Percentiles rank a stretch among this genome's conserved stretches.
phyloP scores from a whole-genome alignment of 2,797 vertebrate genomes.

The Esox masquinongy region DNA sequence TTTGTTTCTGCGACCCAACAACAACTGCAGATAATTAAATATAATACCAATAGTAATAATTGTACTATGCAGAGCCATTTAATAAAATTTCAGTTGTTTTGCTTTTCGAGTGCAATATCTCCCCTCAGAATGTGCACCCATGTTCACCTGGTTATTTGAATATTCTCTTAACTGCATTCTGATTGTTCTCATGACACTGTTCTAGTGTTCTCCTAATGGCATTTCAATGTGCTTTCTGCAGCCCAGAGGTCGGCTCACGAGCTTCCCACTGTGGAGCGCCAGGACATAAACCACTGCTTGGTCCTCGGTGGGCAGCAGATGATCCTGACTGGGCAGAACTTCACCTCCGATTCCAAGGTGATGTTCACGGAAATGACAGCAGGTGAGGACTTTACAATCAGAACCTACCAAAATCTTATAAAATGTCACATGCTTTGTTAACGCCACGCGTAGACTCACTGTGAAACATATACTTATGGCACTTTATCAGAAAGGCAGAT shows the following conservation, averaged over 20 bases:
- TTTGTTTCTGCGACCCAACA: neutral
- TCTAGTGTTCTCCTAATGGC: neutral
- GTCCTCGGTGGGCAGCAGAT: conserved; percentile 88
- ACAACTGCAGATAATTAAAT: neutral
- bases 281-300: conserved; percentile 81
- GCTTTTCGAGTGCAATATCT: neutral
- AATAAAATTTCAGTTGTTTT: neutral
- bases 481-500: no score
- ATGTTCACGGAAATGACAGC: conserved; percentile 87
- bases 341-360: conserved; percentile 87
- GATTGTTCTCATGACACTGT: neutral
- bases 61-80: no score
- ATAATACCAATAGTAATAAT: no score
- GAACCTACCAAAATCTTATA: neutral
- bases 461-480: no score
- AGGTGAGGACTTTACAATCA: conserved; percentile 65
- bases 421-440: no score
- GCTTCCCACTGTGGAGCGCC: conserved; percentile 88
- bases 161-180: conserved; percentile 17
- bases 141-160: neutral
- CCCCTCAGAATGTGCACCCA: neutral
- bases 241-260: conserved; percentile 89
- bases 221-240: conserved; percentile 57
- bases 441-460: no score
- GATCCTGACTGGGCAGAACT: conserved; percentile 88